These are phyloP conservation scores for Drosophila tripunctata DNA, from an alignment of 2,888 invertebrate genomes.

Conservation along the genomic window DNA sequence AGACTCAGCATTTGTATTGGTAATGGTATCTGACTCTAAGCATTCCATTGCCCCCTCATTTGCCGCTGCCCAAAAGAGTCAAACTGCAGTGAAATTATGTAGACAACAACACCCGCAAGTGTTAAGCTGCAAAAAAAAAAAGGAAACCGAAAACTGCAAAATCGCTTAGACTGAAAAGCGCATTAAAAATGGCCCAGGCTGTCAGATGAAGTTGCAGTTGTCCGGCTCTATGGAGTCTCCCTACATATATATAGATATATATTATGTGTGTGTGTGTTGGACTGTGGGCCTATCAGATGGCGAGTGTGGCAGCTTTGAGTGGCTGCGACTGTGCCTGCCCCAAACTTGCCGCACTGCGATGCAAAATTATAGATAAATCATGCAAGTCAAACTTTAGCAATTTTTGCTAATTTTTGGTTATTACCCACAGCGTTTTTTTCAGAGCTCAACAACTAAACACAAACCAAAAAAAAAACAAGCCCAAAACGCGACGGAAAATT, in stretches of 20 bases:
- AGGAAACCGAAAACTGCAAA: constrained; percentile 55
- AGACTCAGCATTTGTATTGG: too few relatives aligned
- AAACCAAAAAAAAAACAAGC: constrained; percentile 17
- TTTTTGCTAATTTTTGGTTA: constrained; percentile 81
- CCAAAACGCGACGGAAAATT: constrained; percentile 51
- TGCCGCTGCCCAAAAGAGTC: background rate
- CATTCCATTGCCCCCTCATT: background rate
- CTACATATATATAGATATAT: constrained; percentile 2
- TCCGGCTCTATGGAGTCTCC: constrained; percentile 14
- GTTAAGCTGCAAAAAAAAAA: constrained; percentile 73
- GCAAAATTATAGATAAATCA: constrained; percentile 80
- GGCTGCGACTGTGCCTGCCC: constrained; percentile 22
- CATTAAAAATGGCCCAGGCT: constrained; percentile 76
- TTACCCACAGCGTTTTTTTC: constrained; percentile 76
- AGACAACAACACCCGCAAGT: constrained; percentile 81
- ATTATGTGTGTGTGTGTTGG: constrained; percentile 47
- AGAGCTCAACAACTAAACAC: constrained; percentile 25
- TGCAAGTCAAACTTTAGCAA: constrained; percentile 81
- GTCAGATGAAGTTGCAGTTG: constrained; percentile 45
- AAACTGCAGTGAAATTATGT: constrained; percentile 62
- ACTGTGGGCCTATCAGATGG: constrained; percentile 74
- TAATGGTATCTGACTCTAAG: too few relatives aligned
- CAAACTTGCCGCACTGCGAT: constrained; percentile 49
- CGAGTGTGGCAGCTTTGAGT: constrained; percentile 55
- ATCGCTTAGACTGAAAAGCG: constrained; percentile 69